Conservation (phyloP, 2,113 vertebrate species). For the Xenus cinereus region DNA sequence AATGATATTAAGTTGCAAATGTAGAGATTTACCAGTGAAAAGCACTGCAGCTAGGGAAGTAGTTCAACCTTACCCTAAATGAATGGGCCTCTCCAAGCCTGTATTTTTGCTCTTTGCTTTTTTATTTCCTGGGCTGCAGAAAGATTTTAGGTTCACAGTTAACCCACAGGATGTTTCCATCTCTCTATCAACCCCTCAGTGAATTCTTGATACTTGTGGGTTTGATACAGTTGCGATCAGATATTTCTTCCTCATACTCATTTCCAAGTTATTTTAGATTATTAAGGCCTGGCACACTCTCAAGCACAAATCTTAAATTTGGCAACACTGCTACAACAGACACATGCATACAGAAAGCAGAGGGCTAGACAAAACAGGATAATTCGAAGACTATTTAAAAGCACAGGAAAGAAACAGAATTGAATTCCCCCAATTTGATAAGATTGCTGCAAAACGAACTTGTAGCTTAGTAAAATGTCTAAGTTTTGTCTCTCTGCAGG, state of each 20-base stretch:
- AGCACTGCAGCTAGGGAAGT: neutral
- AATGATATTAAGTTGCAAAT: neutral
- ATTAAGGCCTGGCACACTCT: neutral
- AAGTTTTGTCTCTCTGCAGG: neutral
- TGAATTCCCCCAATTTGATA: neutral
- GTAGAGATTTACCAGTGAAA: neutral
- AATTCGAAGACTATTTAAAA: slow-evolving; percentile 24
- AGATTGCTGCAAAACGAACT: neutral
- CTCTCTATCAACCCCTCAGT: neutral
- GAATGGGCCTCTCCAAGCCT: neutral
- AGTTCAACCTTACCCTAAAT: neutral
- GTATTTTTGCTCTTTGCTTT: neutral
- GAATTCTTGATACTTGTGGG: neutral
- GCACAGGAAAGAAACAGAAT: slow-evolving; percentile 2
- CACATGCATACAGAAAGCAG: neutral
- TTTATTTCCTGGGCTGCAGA: neutral
- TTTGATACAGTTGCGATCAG: neutral
- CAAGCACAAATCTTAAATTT: neutral
- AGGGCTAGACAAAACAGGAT: slow-evolving; percentile 36
- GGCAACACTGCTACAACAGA: neutral
- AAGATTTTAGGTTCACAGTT: neutral
- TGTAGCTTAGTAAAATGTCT: neutral
- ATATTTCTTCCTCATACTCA: neutral
- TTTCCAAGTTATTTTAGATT: slow-evolving; percentile 1
- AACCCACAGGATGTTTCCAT: neutral